Conservation (phyloP, 2,888 invertebrate species). For the Herminia tarsipennalis region DNA sequence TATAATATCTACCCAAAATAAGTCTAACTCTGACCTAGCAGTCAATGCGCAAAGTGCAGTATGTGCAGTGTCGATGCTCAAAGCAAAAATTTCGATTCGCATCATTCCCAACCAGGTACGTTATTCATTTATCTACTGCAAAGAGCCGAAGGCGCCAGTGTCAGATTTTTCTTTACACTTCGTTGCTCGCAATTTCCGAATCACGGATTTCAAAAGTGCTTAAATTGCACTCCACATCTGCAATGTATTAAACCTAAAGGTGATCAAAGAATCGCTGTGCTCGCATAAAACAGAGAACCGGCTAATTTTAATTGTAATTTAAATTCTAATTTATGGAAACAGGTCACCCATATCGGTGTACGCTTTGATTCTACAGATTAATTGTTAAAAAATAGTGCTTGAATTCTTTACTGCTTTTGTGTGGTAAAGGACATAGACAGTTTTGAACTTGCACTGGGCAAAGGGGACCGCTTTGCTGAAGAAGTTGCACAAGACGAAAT, state of each 20-base stretch:
- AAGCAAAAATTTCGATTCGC: slow-evolving; percentile 13
- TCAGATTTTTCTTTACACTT: slow-evolving; percentile 30
- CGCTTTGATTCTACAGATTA: not conserved
- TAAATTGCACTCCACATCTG: slow-evolving; percentile 32
- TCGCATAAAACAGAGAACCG: slow-evolving; percentile 2
- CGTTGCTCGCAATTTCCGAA: slow-evolving; percentile 29
- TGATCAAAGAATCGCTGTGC: slow-evolving; percentile 11
- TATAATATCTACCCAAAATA: too few species aligned
- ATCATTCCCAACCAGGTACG: slow-evolving; percentile 14
- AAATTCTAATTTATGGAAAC: slow-evolving; percentile 21
- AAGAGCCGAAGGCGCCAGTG: slow-evolving; percentile 15
- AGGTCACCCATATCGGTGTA: not conserved
- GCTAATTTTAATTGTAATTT: slow-evolving; percentile 39
- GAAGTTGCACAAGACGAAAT: slow-evolving; percentile 30
- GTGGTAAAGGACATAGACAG: slow-evolving; percentile 20
- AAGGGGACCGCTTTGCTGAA: slow-evolving; percentile 22
- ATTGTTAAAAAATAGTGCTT: not conserved
- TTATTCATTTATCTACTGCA: slow-evolving; percentile 27
- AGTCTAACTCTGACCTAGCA: too few species aligned
- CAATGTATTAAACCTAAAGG: slow-evolving; percentile 12
- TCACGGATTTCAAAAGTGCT: slow-evolving; percentile 28
- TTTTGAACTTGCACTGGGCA: slow-evolving; percentile 19
- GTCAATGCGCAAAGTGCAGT: slow-evolving; percentile 14
- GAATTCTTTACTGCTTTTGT: slow-evolving; percentile 23
- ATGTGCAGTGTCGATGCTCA: slow-evolving; percentile 9